phyloP scores from a whole-genome alignment of 1,140 invertebrate species.

The Dendroctonus ponderosae region DNA sequence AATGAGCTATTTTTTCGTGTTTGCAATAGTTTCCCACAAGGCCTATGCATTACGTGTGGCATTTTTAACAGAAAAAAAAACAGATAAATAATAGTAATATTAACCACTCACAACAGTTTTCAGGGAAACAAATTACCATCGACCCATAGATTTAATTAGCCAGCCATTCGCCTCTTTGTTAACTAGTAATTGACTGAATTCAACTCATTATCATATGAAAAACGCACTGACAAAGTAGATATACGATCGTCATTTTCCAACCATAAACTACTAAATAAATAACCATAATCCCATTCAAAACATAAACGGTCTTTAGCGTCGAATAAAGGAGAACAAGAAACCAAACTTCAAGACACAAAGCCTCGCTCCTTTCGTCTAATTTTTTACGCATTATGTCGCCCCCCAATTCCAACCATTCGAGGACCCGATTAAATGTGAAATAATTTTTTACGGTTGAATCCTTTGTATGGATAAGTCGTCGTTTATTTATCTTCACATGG shows the following conservation, averaged over 20 bases:
- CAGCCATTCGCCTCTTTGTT: too few relatives aligned
- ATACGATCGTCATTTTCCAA: conserved; percentile 2
- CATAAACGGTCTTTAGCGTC: conserved; percentile 11
- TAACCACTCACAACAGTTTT: too few relatives aligned
- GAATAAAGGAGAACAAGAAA: conserved; percentile 6
- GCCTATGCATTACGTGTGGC: too few relatives aligned
- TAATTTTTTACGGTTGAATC: conserved; percentile 7
- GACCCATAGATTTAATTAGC: too few relatives aligned
- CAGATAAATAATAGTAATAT: too few relatives aligned
- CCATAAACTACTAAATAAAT: conserved; percentile 7
- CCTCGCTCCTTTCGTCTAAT: conserved; percentile 13
- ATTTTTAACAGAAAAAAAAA: too few relatives aligned
- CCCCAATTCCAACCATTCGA: neutral
- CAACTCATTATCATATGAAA: neutral
- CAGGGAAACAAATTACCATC: too few relatives aligned
- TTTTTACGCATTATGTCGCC: conserved; percentile 4
- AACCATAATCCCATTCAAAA: conserved; percentile 8
- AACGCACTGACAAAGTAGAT: neutral
- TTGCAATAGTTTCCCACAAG: too few relatives aligned
- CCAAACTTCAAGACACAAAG: conserved; percentile 7
- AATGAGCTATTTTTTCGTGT: too few relatives aligned
- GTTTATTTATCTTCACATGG: neutral
- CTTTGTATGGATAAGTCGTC: neutral
- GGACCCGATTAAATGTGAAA: conserved; percentile 13
- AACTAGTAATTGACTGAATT: neutral